Percentiles rank a stretch among this genome's conserved stretches.
These are phyloP conservation scores for Clupea harengus DNA, from an alignment of 2,113 vertebrate species.

Conservation along the genomic window DNA sequence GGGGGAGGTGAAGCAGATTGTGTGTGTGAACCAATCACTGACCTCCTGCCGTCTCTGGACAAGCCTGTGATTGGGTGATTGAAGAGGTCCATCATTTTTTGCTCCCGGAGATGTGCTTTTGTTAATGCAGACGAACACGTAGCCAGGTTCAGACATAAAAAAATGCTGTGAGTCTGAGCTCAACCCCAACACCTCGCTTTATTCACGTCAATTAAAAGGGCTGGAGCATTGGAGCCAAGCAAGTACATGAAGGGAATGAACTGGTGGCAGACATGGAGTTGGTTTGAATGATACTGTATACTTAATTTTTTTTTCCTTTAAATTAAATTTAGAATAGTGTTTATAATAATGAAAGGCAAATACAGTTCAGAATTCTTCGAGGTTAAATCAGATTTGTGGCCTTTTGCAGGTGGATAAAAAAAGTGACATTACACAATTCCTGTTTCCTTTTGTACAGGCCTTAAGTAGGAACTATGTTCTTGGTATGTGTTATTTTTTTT, in stretches of 20 bases:
- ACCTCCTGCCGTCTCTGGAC: conserved; percentile 29
- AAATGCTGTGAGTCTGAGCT: conserved; percentile 21
- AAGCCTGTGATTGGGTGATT: conserved; percentile 33
- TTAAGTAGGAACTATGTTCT: background rate
- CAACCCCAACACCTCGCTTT: background rate
- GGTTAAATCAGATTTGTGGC: background rate
- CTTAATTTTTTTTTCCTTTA: background rate
- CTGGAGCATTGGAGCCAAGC: conserved; percentile 27
- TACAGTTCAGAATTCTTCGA: background rate
- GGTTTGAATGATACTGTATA: background rate
- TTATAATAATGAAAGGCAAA: background rate
- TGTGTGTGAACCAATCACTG: conserved; percentile 54
- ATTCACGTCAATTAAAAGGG: conserved; percentile 35
- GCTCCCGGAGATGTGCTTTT: conserved; percentile 41
- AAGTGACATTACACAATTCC: background rate
- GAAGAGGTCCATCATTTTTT: conserved; percentile 31
- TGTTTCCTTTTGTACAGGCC: background rate
- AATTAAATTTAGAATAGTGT: background rate
- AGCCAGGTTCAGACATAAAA: conserved; percentile 28
- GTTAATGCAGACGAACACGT: conserved; percentile 42
- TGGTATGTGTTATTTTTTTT: no score
- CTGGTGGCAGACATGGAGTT: background rate
- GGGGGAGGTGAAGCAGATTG: background rate
- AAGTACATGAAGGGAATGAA: background rate
- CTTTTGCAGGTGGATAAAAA: background rate